Evolutionary conservation across 2,797 vertebrate species (phyloP), one percentile per base, ranked within the genome.

Genomic region (Falco columbarius): DNA sequence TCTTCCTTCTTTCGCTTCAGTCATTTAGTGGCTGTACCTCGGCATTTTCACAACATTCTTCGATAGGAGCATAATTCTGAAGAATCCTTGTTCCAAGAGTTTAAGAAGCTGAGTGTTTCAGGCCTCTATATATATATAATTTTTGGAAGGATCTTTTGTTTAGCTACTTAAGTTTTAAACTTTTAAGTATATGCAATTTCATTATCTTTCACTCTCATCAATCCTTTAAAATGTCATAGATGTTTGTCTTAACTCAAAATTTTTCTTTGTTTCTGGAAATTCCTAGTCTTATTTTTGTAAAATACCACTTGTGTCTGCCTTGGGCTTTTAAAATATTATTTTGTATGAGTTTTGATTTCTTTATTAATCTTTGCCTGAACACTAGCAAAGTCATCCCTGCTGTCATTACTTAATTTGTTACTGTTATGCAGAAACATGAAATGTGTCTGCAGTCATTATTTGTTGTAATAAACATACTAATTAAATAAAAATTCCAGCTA

Each of bases 361-460:
- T 19, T 81, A 56, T 68, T 89, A 82, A 85, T 85, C 81, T 89
- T 93, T 90, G 66, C 29, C n/a, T 97, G 58, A 58, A 74, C 36
- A 61, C 10, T 91, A 74, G 61, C 59, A 82, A 93, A 92, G 67
- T 42, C 6, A 52, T 75, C 34, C 9, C 23, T 77, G 40, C 24
- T n/a, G 17, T 55, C 51, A 75, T 90, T 77, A 77, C 38, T 89
- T 72, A 68, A 40, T 96, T 88, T 95, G 6, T 93, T 97, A 74
- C 59, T 92, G 16, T 46, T 89, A 29, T 3, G 9, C 55, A 82
- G 58, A 89, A 81, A 58, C 30, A n/a, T 61, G 40, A 83, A 93
- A 73, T 54, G n/a, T 84, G 22, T 81, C 38, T 49, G 54, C 22
- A n/a, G 29, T 49, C 61, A 30, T 73, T 81, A 67, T 49, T 79